Evolutionary conservation across 2,888 invertebrate genomes (phyloP).

Genomic region (Noctua janthe): DNA sequence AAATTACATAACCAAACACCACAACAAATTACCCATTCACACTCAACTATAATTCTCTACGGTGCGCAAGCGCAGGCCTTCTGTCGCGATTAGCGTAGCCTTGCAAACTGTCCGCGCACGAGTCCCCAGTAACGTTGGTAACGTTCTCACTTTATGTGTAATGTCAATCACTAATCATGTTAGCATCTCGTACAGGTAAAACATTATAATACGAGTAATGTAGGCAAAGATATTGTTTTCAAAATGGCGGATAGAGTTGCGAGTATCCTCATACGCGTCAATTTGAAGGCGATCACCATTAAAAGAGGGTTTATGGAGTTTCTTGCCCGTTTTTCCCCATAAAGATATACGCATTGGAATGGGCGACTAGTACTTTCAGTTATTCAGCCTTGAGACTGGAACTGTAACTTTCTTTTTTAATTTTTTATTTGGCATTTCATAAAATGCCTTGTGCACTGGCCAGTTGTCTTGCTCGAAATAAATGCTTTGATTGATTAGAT

Average conservation of each 20-base stretch:
- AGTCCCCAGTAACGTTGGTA: constrained; percentile 28
- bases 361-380: neutral
- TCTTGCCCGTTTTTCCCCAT: neutral
- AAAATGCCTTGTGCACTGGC: neutral
- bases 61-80: constrained; percentile 64
- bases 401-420: neutral
- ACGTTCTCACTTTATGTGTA: constrained; percentile 27
- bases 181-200: constrained; percentile 32
- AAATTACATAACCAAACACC: constrained; percentile 20
- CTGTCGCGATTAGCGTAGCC: constrained; percentile 66
- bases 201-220: constrained; percentile 34
- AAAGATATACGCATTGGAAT: neutral
- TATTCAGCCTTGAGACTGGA: neutral
- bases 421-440: neutral
- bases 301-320: neutral
- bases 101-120: constrained; percentile 57
- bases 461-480: neutral
- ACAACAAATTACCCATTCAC: constrained; percentile 45
- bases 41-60: constrained; percentile 10
- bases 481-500: neutral
- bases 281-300: neutral
- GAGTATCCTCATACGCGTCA: neutral
- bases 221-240: constrained; percentile 33
- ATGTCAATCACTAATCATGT: constrained; percentile 51
- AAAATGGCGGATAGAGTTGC: constrained; percentile 26